Percentiles rank a stretch among this genome's conserved stretches.
Evolutionary conservation across 2,888 invertebrate genomes (phyloP).

Genomic region (Pheosia tremula): DNA sequence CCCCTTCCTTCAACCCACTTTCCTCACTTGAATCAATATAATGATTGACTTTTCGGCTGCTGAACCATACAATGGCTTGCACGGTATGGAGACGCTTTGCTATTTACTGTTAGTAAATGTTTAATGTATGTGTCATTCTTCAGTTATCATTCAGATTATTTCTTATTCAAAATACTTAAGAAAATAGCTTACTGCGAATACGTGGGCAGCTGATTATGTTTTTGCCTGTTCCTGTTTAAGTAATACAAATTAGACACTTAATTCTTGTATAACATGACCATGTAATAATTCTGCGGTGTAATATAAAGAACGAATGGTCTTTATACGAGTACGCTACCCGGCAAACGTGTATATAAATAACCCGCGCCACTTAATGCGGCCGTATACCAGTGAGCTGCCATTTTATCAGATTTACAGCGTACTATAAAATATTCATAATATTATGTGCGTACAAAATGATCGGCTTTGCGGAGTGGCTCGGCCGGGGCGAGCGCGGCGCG

Average conservation of each 20-base stretch:
- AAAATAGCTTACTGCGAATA: too few species aligned
- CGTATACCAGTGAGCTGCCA: neutral
- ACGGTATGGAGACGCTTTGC: neutral
- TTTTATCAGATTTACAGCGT: slow-evolving; percentile 4
- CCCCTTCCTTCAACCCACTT: slow-evolving; percentile 5
- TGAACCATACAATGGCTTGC: neutral
- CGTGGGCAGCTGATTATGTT: neutral
- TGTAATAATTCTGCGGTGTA: neutral
- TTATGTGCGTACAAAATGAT: slow-evolving; percentile 3
- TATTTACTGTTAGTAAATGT: too few species aligned
- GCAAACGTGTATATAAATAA: slow-evolving; percentile 1
- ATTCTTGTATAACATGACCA: neutral
- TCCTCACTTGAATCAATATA: neutral
- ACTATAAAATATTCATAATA: slow-evolving; percentile 11
- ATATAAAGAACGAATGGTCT: neutral
- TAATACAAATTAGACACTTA: neutral
- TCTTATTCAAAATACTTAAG: too few species aligned
- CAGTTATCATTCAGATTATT: too few species aligned
- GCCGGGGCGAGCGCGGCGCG: slow-evolving; percentile 7
- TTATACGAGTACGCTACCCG: neutral
- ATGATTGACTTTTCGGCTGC: neutral
- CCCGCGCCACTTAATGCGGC: neutral
- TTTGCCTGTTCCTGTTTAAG: neutral
- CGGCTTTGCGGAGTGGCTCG: slow-evolving; percentile 3
- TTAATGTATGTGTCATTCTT: too few species aligned